Percentiles rank a stretch among this genome's conserved stretches.
phyloP scores from a whole-genome alignment of 1,140 invertebrate genomes.

The Pararge aegeria region DNA sequence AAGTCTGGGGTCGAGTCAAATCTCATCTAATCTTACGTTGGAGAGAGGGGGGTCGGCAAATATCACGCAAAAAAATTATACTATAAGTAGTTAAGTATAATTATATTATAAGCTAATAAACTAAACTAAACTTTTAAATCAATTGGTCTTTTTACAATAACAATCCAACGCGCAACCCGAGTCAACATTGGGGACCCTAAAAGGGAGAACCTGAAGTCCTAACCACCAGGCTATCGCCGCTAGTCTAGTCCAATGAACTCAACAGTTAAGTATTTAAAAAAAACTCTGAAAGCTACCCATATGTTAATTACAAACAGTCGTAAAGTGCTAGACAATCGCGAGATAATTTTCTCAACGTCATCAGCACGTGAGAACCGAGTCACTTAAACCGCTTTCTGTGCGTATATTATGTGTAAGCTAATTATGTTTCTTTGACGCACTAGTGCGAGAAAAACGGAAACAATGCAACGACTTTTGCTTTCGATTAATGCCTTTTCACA shows the following conservation, averaged over 20 bases:
- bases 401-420: neutral
- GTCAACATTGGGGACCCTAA: too few relatives aligned
- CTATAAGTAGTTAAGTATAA: too few relatives aligned
- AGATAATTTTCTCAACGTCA: neutral
- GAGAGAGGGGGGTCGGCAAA: constrained; percentile 12
- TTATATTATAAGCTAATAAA: too few relatives aligned
- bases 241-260: too few relatives aligned
- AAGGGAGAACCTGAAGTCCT: too few relatives aligned
- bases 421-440: neutral
- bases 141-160: too few relatives aligned
- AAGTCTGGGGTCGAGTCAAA: constrained; percentile 7
- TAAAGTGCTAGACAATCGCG: neutral
- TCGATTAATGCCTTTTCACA: neutral
- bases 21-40: constrained; percentile 23
- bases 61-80: too few relatives aligned
- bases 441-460: neutral
- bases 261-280: too few relatives aligned
- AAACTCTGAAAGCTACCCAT: neutral
- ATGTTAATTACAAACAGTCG: neutral
- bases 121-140: too few relatives aligned
- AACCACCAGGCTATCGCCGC: too few relatives aligned
- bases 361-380: neutral
- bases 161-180: too few relatives aligned
- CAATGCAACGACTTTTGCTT: neutral
- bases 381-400: neutral